These are phyloP conservation scores for Pseudocheirus occidentalis DNA, from an alignment of 2,797 vertebrate genomes.

Conservation along the genomic window DNA sequence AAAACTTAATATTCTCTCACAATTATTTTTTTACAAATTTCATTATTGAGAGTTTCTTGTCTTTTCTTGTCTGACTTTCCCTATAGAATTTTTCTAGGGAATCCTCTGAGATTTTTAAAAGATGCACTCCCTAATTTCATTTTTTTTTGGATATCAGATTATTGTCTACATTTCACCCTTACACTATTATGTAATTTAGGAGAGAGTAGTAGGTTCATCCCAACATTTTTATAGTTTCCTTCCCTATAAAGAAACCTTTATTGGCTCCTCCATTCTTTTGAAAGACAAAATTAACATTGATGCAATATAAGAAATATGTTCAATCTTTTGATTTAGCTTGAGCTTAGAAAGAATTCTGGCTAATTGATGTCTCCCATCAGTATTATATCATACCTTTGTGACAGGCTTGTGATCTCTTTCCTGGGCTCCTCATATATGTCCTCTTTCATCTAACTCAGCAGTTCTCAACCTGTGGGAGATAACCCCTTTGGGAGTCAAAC, in stretches of 20 bases:
- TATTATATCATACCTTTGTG: not conserved
- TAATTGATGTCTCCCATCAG: not conserved
- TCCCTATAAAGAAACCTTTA: not conserved
- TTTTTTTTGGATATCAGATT: not conserved
- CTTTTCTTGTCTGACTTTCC: not conserved
- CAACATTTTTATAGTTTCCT: not conserved
- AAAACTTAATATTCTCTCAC: not conserved
- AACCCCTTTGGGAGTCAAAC: too few species aligned
- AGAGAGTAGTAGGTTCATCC: not conserved
- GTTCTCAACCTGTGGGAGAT: too few species aligned
- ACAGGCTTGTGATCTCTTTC: not conserved
- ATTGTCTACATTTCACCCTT: not conserved
- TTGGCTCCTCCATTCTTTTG: not conserved
- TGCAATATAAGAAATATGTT: not conserved
- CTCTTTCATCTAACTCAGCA: too few species aligned
- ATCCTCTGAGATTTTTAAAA: not conserved
- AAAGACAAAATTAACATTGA: not conserved
- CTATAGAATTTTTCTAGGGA: not conserved
- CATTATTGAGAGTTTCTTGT: not conserved
- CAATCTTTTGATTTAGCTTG: not conserved
- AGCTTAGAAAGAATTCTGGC: not conserved
- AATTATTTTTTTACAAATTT: not conserved
- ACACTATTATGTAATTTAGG: not conserved
- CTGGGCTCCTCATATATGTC: not conserved
- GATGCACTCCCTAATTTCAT: not conserved